Conservation (phyloP, 1,140 invertebrate species). For the Octopus sinensis region DNA sequence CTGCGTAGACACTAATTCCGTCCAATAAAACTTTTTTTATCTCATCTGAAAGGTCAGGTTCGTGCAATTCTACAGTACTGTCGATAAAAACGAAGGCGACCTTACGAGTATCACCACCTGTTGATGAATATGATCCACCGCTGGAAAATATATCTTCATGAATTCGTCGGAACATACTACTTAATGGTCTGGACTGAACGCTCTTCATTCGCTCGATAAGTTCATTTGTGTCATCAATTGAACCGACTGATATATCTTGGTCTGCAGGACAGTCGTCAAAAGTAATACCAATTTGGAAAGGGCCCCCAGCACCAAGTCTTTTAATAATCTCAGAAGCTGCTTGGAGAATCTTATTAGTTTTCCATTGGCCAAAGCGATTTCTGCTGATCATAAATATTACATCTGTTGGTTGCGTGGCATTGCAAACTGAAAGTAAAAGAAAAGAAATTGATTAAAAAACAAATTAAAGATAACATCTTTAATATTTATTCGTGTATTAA, state of each 20-base stretch:
- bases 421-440: not conserved
- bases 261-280: not conserved
- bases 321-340: not conserved
- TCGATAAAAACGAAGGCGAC: not conserved
- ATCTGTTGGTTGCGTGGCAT: not conserved
- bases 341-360: not conserved
- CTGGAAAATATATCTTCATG: not conserved
- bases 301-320: not conserved
- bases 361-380: not conserved
- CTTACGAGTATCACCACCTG: not conserved
- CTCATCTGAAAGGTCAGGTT: not conserved
- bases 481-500: no score
- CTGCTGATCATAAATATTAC: not conserved
- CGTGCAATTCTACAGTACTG: not conserved
- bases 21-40: not conserved
- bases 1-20: not conserved
- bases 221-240: conserved; percentile 1
- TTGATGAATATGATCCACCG: not conserved
- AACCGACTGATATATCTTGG: not conserved
- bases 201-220: not conserved
- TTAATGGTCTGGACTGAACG: not conserved
- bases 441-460: not conserved
- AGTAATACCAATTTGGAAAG: not conserved
- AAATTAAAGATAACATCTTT: no score
- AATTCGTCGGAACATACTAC: not conserved